Evolutionary conservation across 2,113 vertebrate species (phyloP).

Genomic region (Scolopax mira): DNA sequence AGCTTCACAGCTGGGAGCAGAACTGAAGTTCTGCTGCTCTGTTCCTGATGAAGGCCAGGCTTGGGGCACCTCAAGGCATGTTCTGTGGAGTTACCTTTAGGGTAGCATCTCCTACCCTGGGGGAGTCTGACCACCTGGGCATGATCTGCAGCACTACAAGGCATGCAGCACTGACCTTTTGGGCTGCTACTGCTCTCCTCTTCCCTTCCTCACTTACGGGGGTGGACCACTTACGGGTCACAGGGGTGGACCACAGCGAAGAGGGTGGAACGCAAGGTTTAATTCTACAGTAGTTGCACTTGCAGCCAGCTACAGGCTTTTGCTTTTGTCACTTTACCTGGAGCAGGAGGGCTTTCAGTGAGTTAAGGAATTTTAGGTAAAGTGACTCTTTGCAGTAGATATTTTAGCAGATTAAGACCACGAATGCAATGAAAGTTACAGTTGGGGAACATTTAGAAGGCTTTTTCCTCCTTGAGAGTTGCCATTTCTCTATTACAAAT

Average conservation of each 20-base stretch:
- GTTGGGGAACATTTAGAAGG: background rate
- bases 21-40: background rate
- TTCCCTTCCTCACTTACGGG: background rate
- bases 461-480: background rate
- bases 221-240: rapidly evolving
- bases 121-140: background rate
- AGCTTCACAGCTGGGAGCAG: background rate
- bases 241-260: rapidly evolving
- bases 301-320: background rate
- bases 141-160: background rate
- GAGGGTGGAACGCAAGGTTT: background rate
- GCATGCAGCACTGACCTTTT: background rate
- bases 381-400: background rate
- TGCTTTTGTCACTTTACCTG: background rate
- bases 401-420: background rate
- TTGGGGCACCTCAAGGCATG: background rate
- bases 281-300: background rate
- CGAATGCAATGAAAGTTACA: background rate
- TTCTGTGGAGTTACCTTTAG: background rate
- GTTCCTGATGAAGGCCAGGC: background rate
- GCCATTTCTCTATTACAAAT: background rate
- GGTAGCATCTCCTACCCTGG: background rate
- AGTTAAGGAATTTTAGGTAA: background rate
- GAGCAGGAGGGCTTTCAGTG: background rate
- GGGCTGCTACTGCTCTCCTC: background rate